Evolutionary conservation across 2,888 invertebrate species (phyloP).

Genomic region (Thecophora atra): DNA sequence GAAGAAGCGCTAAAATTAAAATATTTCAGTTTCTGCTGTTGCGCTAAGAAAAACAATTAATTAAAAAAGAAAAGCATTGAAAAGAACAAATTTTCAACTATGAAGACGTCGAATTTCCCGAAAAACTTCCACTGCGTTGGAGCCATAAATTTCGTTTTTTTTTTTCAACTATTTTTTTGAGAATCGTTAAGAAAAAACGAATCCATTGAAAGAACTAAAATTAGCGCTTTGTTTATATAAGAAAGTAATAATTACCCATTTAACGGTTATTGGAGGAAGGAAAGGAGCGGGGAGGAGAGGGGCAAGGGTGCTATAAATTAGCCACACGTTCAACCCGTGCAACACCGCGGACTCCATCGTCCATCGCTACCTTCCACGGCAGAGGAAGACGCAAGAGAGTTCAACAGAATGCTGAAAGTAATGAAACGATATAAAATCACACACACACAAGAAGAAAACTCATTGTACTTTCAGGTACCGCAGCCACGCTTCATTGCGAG

Average conservation of each 20-base stretch:
- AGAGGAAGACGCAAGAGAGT: slow-evolving; percentile 18
- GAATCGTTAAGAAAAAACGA: slow-evolving; percentile 26
- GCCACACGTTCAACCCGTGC: slow-evolving; percentile 36
- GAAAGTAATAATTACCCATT: slow-evolving; percentile 59
- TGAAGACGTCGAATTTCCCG: slow-evolving; percentile 12
- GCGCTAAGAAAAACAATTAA: not conserved
- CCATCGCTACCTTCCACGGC: not conserved
- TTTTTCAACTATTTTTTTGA: slow-evolving; percentile 13
- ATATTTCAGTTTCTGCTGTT: not conserved
- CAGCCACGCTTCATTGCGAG: slow-evolving; percentile 37
- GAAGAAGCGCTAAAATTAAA: not conserved
- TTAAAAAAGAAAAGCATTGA: not conserved
- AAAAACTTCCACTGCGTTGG: slow-evolving; percentile 17
- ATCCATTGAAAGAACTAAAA: slow-evolving; percentile 37
- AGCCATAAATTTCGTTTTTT: slow-evolving; percentile 31
- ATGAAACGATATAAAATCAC: not conserved
- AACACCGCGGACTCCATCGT: slow-evolving; percentile 10
- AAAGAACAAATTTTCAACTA: not conserved
- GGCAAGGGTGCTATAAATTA: slow-evolving; percentile 49
- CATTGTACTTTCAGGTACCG: slow-evolving; percentile 13
- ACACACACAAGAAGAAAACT: not conserved
- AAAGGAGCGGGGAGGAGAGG: not conserved
- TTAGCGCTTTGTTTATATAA: slow-evolving; percentile 43
- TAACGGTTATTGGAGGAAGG: too few species aligned
- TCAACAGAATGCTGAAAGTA: not conserved